Evolutionary conservation across 2,888 invertebrate genomes (phyloP).

Genomic region (Drosophila niveifrons): DNA sequence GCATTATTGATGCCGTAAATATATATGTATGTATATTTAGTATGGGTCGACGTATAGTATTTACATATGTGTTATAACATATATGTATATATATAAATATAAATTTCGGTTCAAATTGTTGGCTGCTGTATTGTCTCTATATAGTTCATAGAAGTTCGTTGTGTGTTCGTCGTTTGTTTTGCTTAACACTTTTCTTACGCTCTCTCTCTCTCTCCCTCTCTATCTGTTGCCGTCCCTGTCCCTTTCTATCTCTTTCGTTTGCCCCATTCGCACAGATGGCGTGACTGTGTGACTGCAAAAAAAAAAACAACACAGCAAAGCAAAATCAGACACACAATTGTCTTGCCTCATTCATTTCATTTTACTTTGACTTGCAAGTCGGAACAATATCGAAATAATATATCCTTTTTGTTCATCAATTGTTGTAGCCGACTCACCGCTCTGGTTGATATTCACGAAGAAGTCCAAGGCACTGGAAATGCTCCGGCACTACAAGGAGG

Average conservation of each 20-base stretch:
- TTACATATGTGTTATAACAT: too few species aligned
- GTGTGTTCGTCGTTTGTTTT: conserved; percentile 64
- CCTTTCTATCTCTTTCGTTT: neutral
- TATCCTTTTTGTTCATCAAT: conserved; percentile 9
- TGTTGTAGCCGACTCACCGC: conserved; percentile 69
- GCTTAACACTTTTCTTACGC: conserved; percentile 60
- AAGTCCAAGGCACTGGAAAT: conserved; percentile 91
- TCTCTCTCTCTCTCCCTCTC: conserved; percentile 6
- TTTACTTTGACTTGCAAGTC: neutral
- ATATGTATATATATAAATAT: neutral
- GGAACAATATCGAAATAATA: conserved; percentile 8
- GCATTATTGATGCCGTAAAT: conserved; percentile 19
- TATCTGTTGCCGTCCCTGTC: neutral
- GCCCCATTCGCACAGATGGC: conserved; percentile 47
- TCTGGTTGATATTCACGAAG: conserved; percentile 88
- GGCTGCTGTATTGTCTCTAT: too few species aligned
- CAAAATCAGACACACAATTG: conserved; percentile 4
- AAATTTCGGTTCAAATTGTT: neutral
- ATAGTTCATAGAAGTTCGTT: conserved; percentile 2
- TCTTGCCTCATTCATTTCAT: conserved; percentile 4
- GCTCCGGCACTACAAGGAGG: conserved; percentile 91
- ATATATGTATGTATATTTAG: neutral
- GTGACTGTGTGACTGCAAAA: conserved; percentile 41
- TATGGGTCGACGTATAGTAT: too few species aligned
- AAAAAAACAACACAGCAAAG: neutral